Evolutionary conservation across 2,797 vertebrate species (phyloP).

Genomic region (Leucoraja ocellata): DNA sequence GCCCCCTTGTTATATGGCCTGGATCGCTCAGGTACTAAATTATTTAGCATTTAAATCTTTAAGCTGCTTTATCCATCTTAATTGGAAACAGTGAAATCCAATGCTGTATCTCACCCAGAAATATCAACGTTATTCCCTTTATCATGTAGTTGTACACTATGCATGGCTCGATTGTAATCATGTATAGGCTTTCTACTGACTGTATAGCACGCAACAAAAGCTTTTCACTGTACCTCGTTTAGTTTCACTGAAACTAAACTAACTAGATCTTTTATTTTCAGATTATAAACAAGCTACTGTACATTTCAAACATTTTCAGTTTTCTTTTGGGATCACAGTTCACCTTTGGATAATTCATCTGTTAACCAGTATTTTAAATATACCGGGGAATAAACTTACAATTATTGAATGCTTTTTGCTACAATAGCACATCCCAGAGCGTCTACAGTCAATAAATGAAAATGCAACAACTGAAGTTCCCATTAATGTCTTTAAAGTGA

Average conservation of each 20-base stretch:
- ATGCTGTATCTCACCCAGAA: not conserved
- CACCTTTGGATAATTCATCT: not conserved
- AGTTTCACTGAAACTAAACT: too few species aligned
- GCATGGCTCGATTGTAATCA: too few species aligned
- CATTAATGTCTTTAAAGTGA: not conserved
- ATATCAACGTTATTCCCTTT: not conserved
- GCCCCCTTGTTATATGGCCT: slow-evolving; percentile 83
- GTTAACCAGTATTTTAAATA: not conserved
- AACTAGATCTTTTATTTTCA: not conserved
- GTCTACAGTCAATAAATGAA: too few species aligned
- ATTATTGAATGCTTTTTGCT: too few species aligned
- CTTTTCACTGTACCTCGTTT: too few species aligned
- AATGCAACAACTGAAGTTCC: too few species aligned
- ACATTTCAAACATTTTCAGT: not conserved
- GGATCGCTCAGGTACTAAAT: slow-evolving; percentile 79
- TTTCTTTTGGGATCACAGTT: not conserved
- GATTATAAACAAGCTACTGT: not conserved
- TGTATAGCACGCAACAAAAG: too few species aligned
- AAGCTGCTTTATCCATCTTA: slow-evolving; percentile 43
- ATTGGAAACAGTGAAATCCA: slow-evolving; percentile 27
- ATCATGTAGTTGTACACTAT: too few species aligned
- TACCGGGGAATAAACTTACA: not conserved
- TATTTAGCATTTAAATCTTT: slow-evolving; percentile 47
- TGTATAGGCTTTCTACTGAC: too few species aligned
- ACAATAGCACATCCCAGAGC: too few species aligned